These are phyloP conservation scores for Thermophis baileyi DNA, from an alignment of 2,113 vertebrate species.

Conservation along the genomic window DNA sequence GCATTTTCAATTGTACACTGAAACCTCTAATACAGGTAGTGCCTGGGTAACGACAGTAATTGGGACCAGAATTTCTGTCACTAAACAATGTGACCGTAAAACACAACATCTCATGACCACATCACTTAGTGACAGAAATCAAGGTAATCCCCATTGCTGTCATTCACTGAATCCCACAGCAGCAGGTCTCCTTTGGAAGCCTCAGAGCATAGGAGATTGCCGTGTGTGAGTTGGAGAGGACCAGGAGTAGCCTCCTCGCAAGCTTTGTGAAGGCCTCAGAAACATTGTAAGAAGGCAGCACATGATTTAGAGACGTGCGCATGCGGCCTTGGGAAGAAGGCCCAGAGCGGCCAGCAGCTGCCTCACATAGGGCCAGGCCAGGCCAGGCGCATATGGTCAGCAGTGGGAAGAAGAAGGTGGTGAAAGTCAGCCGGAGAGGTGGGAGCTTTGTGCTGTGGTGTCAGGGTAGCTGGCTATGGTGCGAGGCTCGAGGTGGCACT, in stretches of 20 bases:
- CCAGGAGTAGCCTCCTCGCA: no score
- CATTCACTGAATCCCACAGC: neutral
- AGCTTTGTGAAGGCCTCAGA: neutral
- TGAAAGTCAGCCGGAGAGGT: neutral
- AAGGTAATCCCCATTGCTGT: neutral
- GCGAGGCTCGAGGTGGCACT: neutral
- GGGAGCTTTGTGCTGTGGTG: neutral
- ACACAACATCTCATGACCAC: neutral
- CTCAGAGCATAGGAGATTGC: neutral
- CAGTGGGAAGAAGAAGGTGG: neutral
- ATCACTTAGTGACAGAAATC: neutral
- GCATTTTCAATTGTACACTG: neutral
- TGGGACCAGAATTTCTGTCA: neutral
- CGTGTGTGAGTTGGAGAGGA: neutral
- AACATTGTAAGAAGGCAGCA: neutral
- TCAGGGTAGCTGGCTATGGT: neutral
- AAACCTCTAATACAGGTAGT: neutral
- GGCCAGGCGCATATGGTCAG: neutral
- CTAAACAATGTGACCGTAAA: neutral
- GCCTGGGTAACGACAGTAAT: neutral
- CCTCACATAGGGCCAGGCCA: neutral
- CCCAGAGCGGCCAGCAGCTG: neutral
- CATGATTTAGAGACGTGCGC: neutral
- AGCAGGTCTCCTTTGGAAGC: neutral
- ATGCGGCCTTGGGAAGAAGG: neutral